Evolutionary conservation across 1,140 invertebrate genomes (phyloP), one percentile per base, ranked within the genome.

Genomic region (Dendroctonus valens): DNA sequence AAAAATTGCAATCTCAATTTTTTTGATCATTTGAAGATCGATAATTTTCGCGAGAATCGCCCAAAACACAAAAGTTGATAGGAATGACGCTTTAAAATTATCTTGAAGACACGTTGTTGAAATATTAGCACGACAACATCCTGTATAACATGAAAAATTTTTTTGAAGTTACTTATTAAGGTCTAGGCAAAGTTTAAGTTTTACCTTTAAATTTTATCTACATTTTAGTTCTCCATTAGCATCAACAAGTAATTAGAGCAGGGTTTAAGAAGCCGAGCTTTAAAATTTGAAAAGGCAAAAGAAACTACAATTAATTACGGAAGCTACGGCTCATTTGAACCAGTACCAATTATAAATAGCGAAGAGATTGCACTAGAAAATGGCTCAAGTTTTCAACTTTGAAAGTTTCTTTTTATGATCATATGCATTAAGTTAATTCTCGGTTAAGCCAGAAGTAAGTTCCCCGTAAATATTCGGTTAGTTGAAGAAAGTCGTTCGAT

Each of bases 371-470:
- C 55, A 38, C 55, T 58, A 41, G 9, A 58, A 58, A 46, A 58
- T 58, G n/a, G 41, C 55, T 8, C 42, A 58, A 58, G 55, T 58
- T 58, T 58, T 58, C 55, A 58, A 58, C 55, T 58, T 58, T 46
- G 41, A 26, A 46, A 58, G 40, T 58, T 58, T 58, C 55, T 58
- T 58, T 58, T 58, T 58, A 58, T 58, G 55, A 58, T 58, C 55
- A 58, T 58, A 58, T 58, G 55, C 55, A 38, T 58, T 58, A 46
- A 58, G 41, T 58, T 42, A 46, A 44, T 40, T 55, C 38, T 46
- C 55, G 41, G 55, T 58, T 58, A 58, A 58, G 55, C 55, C 55
- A 11, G 46, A 44, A 58, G 41, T 58, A 58, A 58, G 41, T 58
- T 58, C 55, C 41, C 41, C 41, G 41, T 58, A 58, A 58, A 58